Percentiles rank a stretch among this genome's conserved stretches.
These are phyloP conservation scores for Chrysomallon squamiferum DNA, from an alignment of 1,140 invertebrate genomes.

Conservation along the genomic window DNA sequence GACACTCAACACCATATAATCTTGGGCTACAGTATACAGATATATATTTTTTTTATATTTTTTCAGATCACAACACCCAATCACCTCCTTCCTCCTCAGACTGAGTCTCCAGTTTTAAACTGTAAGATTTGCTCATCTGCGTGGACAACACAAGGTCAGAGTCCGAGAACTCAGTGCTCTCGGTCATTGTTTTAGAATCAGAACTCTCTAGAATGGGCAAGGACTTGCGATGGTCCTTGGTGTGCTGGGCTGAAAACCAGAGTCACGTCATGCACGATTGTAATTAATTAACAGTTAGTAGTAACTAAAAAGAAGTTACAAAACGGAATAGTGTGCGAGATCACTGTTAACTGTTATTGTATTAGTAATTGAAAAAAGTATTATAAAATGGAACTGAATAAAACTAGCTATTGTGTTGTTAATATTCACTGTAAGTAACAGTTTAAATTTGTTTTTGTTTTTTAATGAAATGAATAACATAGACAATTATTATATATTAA, in stretches of 20 bases:
- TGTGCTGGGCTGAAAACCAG: conserved; percentile 21
- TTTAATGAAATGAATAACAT: too few relatives aligned
- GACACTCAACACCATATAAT: too few relatives aligned
- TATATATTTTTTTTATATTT: too few relatives aligned
- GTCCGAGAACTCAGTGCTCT: conserved; percentile 30
- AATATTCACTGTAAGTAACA: too few relatives aligned
- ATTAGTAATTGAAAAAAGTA: too few relatives aligned
- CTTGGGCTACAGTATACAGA: too few relatives aligned
- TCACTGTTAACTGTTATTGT: background rate
- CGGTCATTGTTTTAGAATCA: conserved; percentile 31
- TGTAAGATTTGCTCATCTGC: conserved; percentile 60
- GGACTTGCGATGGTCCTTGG: conserved; percentile 43
- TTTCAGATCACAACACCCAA: background rate
- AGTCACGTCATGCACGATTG: too few relatives aligned
- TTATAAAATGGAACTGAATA: too few relatives aligned
- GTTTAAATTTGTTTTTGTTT: too few relatives aligned
- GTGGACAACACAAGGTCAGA: conserved; percentile 23
- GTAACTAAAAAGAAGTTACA: conserved; percentile 3
- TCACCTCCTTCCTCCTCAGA: conserved; percentile 44
- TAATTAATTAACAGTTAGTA: too few relatives aligned
- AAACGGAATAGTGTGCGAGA: background rate
- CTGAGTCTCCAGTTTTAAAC: conserved; percentile 57
- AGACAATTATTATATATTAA: too few relatives aligned
- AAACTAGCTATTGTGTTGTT: too few relatives aligned
- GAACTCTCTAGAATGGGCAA: conserved; percentile 36